These are phyloP conservation scores for Himantopus leucocephalus DNA, from an alignment of 2,113 vertebrate genomes.

Conservation along the genomic window DNA sequence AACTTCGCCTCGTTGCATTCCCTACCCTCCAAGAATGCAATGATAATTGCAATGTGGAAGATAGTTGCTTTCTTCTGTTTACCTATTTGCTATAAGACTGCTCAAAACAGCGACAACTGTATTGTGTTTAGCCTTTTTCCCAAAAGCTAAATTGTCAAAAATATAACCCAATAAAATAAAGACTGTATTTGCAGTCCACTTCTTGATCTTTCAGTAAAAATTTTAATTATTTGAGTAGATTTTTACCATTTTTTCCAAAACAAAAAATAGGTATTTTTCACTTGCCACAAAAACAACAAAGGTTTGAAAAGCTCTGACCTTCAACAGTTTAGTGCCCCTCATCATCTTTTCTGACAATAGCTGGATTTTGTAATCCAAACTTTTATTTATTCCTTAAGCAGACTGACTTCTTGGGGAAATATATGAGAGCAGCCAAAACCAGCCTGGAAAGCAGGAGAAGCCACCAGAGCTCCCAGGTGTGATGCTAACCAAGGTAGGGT, in stretches of 20 bases:
- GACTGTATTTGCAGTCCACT: neutral
- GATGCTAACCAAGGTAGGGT: rapidly evolving
- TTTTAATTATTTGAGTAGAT: neutral
- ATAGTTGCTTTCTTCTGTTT: neutral
- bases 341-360: neutral
- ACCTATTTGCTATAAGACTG: neutral
- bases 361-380: neutral
- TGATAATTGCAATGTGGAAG: neutral
- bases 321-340: neutral
- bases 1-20: conserved; percentile 23
- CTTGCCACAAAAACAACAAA: neutral
- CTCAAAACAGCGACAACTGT: neutral
- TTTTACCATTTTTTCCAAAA: neutral
- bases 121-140: neutral
- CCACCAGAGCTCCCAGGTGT: neutral
- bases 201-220: neutral
- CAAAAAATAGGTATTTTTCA: neutral
- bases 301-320: neutral
- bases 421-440: neutral
- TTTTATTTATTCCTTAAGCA: neutral
- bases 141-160: neutral
- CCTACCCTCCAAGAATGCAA: neutral
- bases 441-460: neutral
- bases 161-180: neutral
- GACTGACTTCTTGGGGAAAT: neutral